Conservation (phyloP, 2,113 vertebrate species). For the Sceloporus undulatus region DNA sequence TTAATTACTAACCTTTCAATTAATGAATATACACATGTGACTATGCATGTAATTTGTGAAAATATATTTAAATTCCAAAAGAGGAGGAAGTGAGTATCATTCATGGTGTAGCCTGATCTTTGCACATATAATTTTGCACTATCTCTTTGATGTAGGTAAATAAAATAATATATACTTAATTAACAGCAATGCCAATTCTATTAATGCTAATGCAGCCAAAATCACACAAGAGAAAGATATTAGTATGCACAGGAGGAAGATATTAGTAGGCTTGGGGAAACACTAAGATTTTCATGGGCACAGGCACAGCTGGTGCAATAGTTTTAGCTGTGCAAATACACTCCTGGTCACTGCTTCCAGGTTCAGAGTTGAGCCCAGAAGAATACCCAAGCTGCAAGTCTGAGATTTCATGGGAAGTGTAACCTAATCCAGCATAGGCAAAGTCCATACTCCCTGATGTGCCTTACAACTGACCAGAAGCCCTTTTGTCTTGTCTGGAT, state of each 20-base stretch:
- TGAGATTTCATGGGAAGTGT: no score
- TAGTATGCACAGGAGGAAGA: neutral
- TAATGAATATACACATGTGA: constrained; percentile 54
- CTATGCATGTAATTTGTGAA: constrained; percentile 37
- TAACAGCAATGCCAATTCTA: neutral
- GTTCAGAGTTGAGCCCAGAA: no score
- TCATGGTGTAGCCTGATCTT: neutral
- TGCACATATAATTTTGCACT: neutral
- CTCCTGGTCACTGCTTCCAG: no score
- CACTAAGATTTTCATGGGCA: neutral
- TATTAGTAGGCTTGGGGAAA: neutral
- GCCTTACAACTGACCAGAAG: no score
- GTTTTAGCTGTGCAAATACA: no score
- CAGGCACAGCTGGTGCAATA: no score
- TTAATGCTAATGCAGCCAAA: neutral
- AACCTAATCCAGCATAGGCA: no score
- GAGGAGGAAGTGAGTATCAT: neutral
- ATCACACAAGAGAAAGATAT: neutral
- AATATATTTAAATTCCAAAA: neutral
- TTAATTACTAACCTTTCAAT: neutral
- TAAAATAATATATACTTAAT: neutral
- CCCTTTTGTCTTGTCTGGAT: no score
- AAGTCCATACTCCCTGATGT: no score
- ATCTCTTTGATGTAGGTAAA: neutral
- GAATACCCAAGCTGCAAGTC: no score